phyloP scores from a whole-genome alignment of 2,797 vertebrate genomes.

The Coregonus sp. region DNA sequence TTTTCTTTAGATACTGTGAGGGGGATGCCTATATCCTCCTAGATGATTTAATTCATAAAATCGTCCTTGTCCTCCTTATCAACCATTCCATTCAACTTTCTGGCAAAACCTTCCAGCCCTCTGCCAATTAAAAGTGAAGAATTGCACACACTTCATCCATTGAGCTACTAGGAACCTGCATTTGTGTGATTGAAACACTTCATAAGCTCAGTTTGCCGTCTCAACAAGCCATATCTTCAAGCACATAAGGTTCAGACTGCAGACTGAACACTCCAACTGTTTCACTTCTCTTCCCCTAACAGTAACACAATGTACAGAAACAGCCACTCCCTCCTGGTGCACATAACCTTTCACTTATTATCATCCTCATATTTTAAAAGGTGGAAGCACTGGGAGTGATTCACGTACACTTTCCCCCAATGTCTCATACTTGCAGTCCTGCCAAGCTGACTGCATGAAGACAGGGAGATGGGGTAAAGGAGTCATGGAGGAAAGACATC shows the following conservation, averaged over 20 bases:
- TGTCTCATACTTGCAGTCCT: conserved; percentile 27
- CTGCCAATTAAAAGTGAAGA: neutral
- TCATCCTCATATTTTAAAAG: conserved; percentile 30
- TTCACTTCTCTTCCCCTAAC: neutral
- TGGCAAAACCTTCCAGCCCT: neutral
- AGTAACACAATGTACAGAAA: conserved; percentile 26
- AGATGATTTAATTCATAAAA: neutral
- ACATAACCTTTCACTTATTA: conserved; percentile 14
- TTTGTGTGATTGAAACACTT: neutral
- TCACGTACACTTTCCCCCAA: conserved; percentile 36
- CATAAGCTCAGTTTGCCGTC: neutral
- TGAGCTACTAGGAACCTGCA: neutral
- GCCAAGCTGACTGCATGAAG: conserved; percentile 53
- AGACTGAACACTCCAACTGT: neutral
- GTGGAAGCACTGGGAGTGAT: conserved; percentile 20
- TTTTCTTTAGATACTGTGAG: neutral
- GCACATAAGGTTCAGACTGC: neutral
- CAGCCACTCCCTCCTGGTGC: conserved; percentile 20
- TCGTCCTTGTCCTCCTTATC: neutral
- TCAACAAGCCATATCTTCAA: neutral
- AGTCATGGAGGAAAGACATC: conserved; percentile 8
- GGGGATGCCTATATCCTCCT: neutral
- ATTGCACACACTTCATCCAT: neutral
- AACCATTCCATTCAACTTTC: neutral
- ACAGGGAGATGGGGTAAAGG: neutral